These are phyloP conservation scores for Holotrichia oblita DNA, from an alignment of 1,140 invertebrate species.

Conservation along the genomic window DNA sequence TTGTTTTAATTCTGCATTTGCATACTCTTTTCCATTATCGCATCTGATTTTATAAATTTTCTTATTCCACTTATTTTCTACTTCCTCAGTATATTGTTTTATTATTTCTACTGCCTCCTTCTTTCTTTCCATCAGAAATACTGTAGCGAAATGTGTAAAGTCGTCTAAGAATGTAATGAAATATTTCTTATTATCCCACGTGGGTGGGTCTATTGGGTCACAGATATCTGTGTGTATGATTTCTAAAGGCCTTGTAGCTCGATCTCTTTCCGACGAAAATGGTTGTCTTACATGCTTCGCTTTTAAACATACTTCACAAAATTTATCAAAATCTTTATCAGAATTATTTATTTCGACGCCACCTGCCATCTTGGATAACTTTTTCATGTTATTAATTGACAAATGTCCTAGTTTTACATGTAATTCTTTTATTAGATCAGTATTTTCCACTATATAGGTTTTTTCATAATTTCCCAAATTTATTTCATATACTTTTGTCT, in stretches of 20 bases:
- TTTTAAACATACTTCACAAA: neutral
- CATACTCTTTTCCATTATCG: neutral
- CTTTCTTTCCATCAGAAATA: too few species aligned
- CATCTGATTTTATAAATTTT: too few species aligned
- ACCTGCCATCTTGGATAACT: neutral
- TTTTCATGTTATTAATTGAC: too few species aligned
- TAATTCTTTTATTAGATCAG: too few species aligned
- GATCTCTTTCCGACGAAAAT: neutral
- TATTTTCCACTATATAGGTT: too few species aligned
- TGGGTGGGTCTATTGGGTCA: slow-evolving; percentile 53
- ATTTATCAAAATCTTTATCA: neutral
- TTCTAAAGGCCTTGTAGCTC: slow-evolving; percentile 48
- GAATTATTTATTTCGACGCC: neutral
- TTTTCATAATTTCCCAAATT: too few species aligned
- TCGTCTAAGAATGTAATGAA: slow-evolving; percentile 58
- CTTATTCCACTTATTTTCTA: neutral
- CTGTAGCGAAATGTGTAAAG: slow-evolving; percentile 44
- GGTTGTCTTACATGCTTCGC: slow-evolving; percentile 1
- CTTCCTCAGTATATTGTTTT: neutral
- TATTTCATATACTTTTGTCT: too few species aligned
- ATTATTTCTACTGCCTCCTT: too few species aligned
- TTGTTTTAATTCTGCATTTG: neutral
- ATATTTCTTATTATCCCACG: slow-evolving; percentile 52
- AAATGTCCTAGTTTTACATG: too few species aligned
- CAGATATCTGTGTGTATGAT: slow-evolving; percentile 55